Evolutionary conservation across 2,888 invertebrate species (phyloP).

Genomic region (Rhingia rostrata): DNA sequence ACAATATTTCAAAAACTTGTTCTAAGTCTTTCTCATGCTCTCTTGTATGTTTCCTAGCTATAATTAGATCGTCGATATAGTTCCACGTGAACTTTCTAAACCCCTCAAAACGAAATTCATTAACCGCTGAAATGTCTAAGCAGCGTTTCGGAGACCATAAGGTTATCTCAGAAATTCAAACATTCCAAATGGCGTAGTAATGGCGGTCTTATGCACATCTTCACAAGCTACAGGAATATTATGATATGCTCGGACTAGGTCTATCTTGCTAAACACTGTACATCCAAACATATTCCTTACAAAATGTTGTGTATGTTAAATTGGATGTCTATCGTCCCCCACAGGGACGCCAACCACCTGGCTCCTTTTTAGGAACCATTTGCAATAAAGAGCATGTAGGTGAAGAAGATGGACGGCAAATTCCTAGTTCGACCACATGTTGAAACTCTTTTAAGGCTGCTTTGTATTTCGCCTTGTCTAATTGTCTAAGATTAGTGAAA

Average conservation of each 20-base stretch:
- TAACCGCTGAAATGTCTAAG: conserved; percentile 38
- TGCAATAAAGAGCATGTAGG: conserved; percentile 50
- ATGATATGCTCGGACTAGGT: conserved; percentile 35
- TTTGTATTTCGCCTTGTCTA: conserved; percentile 64
- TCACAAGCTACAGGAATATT: conserved; percentile 20
- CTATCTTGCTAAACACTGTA: conserved; percentile 32
- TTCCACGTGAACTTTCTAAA: no score
- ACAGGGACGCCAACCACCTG: conserved; percentile 75
- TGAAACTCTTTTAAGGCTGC: no score
- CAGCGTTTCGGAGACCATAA: conserved; percentile 20
- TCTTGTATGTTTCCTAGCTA: no score
- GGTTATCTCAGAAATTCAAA: conserved; percentile 6
- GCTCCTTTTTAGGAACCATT: conserved; percentile 47
- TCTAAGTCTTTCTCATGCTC: no score
- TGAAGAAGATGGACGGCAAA: conserved; percentile 47
- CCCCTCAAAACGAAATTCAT: no score
- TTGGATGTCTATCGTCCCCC: conserved; percentile 69
- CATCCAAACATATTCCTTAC: no score
- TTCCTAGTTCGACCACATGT: conserved; percentile 37
- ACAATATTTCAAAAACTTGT: no score
- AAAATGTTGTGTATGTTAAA: conserved; percentile 14
- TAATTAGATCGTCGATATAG: no score
- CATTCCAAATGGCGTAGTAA: conserved; percentile 32
- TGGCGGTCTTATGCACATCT: conserved; percentile 4
- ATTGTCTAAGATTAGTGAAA: no score